These are phyloP conservation scores for Saccostrea glomerata DNA, from an alignment of 1,140 invertebrate genomes.

Conservation along the genomic window DNA sequence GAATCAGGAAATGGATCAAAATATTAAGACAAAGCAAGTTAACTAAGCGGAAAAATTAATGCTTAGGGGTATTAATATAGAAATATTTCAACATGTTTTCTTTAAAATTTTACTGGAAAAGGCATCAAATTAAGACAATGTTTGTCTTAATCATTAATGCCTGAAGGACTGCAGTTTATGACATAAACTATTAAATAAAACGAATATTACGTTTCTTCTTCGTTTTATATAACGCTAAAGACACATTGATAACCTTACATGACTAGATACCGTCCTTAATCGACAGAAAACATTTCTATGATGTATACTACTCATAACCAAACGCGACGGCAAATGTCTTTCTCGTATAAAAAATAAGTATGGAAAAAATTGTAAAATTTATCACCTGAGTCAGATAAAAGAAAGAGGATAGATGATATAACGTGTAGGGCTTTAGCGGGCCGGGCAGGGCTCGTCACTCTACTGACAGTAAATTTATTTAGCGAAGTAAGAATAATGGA, in stretches of 20 bases:
- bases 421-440: neutral
- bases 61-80: too few relatives aligned
- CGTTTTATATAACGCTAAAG: neutral
- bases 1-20: too few relatives aligned
- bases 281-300: constrained; percentile 31
- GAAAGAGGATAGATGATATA: neutral
- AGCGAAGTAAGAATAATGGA: neutral
- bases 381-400: constrained; percentile 24
- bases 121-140: too few relatives aligned
- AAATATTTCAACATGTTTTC: too few relatives aligned
- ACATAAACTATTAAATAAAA: neutral
- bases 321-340: neutral
- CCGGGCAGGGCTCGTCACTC: constrained; percentile 6
- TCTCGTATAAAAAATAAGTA: neutral
- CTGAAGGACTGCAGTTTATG: neutral
- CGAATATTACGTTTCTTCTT: neutral
- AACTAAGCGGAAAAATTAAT: too few relatives aligned
- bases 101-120: too few relatives aligned
- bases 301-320: constrained; percentile 3
- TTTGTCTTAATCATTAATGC: too few relatives aligned
- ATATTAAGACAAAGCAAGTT: too few relatives aligned
- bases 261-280: neutral
- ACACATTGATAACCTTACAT: too few relatives aligned
- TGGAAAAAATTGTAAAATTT: constrained; percentile 16
- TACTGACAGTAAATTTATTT: constrained; percentile 1